Evolutionary conservation across 2,888 invertebrate species (phyloP).

Genomic region (Sylvicola cinctus): DNA sequence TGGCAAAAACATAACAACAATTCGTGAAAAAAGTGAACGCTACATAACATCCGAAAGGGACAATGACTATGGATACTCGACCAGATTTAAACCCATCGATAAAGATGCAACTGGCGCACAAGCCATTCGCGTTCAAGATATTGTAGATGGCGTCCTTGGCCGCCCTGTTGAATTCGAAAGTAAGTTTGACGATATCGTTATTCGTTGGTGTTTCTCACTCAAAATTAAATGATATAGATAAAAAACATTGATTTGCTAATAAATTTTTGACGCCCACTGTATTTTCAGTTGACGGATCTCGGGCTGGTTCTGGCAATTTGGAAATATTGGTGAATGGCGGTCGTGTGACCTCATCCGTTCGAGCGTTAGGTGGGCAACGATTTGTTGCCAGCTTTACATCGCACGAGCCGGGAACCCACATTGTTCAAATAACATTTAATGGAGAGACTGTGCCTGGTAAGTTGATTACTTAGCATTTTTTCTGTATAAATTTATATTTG

Average conservation of each 20-base stretch:
- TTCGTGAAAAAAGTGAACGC: conserved; percentile 23
- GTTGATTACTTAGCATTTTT: conserved; percentile 23
- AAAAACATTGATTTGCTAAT: too few species aligned
- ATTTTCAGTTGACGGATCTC: conserved; percentile 84
- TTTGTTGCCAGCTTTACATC: conserved; percentile 89
- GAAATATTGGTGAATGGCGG: conserved; percentile 92
- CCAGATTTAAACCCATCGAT: conserved; percentile 28
- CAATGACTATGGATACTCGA: conserved; percentile 9
- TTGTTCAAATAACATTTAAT: conserved; percentile 88
- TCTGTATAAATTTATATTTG: too few species aligned
- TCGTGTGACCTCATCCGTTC: conserved; percentile 83
- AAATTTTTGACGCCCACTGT: conserved; percentile 9
- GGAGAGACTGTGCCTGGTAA: conserved; percentile 75
- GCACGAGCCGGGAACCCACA: conserved; percentile 62
- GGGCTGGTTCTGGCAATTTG: conserved; percentile 89
- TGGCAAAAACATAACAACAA: conserved; percentile 21
- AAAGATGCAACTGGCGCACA: conserved; percentile 51
- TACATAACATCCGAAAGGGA: conserved; percentile 17
- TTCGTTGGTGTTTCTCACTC: too few species aligned
- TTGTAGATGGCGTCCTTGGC: conserved; percentile 72
- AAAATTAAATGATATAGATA: too few species aligned
- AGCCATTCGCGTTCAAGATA: conserved; percentile 67
- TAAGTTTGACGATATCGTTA: conserved; percentile 27
- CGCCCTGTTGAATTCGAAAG: conserved; percentile 92
- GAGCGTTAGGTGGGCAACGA: conserved; percentile 71